Evolutionary conservation across 2,888 invertebrate genomes (phyloP), one percentile per base, ranked within the genome.

Genomic region (Nephrotoma guestfalica): DNA sequence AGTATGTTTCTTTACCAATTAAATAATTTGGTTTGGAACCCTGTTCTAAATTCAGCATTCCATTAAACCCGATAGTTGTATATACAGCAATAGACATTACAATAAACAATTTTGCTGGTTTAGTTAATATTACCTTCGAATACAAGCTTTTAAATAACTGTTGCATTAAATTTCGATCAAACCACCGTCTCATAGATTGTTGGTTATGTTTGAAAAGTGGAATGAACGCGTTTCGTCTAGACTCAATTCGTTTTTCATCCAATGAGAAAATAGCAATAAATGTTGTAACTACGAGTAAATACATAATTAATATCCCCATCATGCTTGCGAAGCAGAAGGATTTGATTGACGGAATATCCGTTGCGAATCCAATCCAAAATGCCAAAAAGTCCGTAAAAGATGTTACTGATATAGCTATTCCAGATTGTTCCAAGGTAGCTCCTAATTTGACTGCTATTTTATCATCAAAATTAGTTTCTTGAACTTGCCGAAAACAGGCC

Each of bases 281-380:
- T 90, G 96, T 96, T n/a, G 96, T 96, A 6, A 96, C 93, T 88
- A 96, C 95, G 89, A 94, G 95, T 87, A 95, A 91, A 90, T 95
- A 96, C 41, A 96, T 95, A 89, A 95, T 94, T 87, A 96, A 92
- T 0, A 97, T 95, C 18, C 96, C 96, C 1, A 94, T 91, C 7
- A 96, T 95, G 13, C 96, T 96, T 90, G 96, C 97, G 86, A 96
- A 93, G 90, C 97, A 97, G 90, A 96, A 97, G 0, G 96, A 96
- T 90, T 95, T 94, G 43, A 97, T 92, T 5, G 96, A 95, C 30
- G 97, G 97, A 87, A 97, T 92, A 89, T 96, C 94, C 86, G 96
- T 96, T 18, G 95, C 94, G 43, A 96, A 94, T 57, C 96, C 96
- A 87, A 96, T 95, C 86, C 95, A 92, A 89, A 97, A 95, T 57